Percentiles rank a stretch among this genome's conserved stretches.
phyloP scores from a whole-genome alignment of 2,797 vertebrate species.

The Chaetodon trifasciatus region DNA sequence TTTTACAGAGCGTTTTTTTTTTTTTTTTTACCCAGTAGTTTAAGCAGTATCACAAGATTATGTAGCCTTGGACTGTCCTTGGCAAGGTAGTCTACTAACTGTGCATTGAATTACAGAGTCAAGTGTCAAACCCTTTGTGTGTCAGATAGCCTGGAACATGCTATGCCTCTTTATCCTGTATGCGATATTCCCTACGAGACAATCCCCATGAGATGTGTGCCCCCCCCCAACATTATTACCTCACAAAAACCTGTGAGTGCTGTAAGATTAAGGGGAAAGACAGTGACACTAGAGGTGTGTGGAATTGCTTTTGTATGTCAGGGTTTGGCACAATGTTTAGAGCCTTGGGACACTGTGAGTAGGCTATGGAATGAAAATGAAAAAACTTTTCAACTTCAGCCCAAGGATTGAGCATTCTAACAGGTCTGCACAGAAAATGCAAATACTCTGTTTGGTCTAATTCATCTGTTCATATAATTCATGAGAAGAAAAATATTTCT shows the following conservation, averaged over 20 bases:
- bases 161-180: constrained; percentile 45
- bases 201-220: constrained; percentile 21
- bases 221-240: background rate
- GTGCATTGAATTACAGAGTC: constrained; percentile 78
- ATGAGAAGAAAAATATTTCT: background rate
- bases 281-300: background rate
- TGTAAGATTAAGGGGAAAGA: background rate
- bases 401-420: background rate
- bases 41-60: constrained; percentile 46
- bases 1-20: constrained; percentile 20
- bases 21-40: constrained; percentile 29
- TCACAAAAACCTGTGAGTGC: background rate
- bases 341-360: background rate
- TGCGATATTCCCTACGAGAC: constrained; percentile 46
- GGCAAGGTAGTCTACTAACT: constrained; percentile 54
- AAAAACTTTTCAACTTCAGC: background rate
- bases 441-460: background rate
- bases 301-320: constrained; percentile 4
- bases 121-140: constrained; percentile 71
- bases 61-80: constrained; percentile 57
- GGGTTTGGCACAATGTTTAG: constrained; percentile 4
- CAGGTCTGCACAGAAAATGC: background rate
- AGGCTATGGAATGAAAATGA: constrained; percentile 13
- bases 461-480: background rate
- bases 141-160: constrained; percentile 48